A percentile compares a stretch with the other conserved stretches of the same genome.
Conservation (phyloP, 2,113 vertebrate genomes). For the Hemichromis elongatus region DNA sequence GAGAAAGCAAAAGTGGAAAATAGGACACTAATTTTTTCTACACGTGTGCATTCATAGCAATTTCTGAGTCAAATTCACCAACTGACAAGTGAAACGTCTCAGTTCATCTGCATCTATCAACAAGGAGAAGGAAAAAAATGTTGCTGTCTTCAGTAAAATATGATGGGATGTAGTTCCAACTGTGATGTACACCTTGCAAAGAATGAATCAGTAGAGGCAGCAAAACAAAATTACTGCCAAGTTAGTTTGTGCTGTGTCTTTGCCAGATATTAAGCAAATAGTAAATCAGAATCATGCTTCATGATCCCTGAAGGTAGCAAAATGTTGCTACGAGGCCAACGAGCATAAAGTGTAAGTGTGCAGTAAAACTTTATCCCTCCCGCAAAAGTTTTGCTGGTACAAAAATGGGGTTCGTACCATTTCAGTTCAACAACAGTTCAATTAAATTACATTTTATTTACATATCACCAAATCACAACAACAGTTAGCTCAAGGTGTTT, state of each 20-base stretch:
- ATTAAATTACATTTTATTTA: neutral
- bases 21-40: neutral
- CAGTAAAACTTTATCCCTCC: conserved; percentile 27
- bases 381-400: neutral
- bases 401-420: neutral
- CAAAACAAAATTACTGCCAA: neutral
- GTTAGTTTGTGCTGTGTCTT: neutral
- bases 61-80: neutral
- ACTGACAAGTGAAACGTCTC: neutral
- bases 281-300: conserved; percentile 20
- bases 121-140: neutral
- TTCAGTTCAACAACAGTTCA: neutral
- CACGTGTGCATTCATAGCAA: conserved; percentile 27
- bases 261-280: conserved; percentile 24
- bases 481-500: neutral
- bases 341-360: conserved; percentile 7
- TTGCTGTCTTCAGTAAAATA: neutral
- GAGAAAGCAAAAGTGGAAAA: neutral
- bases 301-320: neutral
- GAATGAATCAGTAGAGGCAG: neutral
- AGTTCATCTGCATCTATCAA: neutral
- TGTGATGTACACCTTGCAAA: neutral
- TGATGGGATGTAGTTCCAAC: neutral
- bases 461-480: neutral
- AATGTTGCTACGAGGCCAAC: neutral